Conservation (phyloP, 2,113 vertebrate species). For the Rana temporaria region DNA sequence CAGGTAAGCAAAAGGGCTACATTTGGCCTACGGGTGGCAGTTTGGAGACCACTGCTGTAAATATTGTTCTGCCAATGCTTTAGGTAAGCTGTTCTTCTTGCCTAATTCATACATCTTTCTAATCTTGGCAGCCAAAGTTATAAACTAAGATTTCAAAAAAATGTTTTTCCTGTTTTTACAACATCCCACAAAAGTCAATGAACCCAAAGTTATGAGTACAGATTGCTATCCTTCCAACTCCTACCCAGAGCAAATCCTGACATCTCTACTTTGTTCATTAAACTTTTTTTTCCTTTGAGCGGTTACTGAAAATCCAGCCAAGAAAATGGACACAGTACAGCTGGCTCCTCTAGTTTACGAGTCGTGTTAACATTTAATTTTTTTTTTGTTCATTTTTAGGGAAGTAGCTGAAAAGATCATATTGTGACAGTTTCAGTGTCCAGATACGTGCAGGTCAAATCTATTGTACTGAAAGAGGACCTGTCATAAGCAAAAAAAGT, state of each 20-base stretch:
- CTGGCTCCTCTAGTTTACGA: slow-evolving; percentile 14
- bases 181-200: slow-evolving; percentile 12
- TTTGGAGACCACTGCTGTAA: too few species aligned
- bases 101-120: too few species aligned
- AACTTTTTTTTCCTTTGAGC: slow-evolving; percentile 1
- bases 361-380: neutral
- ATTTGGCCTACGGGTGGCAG: too few species aligned
- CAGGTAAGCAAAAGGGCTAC: too few species aligned
- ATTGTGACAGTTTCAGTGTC: neutral
- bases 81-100: too few species aligned
- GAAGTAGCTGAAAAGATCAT: neutral
- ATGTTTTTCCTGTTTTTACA: slow-evolving; percentile 10
- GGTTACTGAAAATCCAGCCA: neutral
- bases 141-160: too few species aligned
- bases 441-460: neutral
- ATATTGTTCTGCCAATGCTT: too few species aligned
- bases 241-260: slow-evolving; percentile 4
- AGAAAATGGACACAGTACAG: slow-evolving; percentile 9
- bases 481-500: too few species aligned
- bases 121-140: too few species aligned
- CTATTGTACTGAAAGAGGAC: too few species aligned
- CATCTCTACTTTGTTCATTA: neutral
- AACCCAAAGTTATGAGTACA: slow-evolving; percentile 14
- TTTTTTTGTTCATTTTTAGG: neutral
- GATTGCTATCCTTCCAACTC: slow-evolving; percentile 11